phyloP scores from a whole-genome alignment of 2,113 vertebrate species.

The Microtus oregoni region DNA sequence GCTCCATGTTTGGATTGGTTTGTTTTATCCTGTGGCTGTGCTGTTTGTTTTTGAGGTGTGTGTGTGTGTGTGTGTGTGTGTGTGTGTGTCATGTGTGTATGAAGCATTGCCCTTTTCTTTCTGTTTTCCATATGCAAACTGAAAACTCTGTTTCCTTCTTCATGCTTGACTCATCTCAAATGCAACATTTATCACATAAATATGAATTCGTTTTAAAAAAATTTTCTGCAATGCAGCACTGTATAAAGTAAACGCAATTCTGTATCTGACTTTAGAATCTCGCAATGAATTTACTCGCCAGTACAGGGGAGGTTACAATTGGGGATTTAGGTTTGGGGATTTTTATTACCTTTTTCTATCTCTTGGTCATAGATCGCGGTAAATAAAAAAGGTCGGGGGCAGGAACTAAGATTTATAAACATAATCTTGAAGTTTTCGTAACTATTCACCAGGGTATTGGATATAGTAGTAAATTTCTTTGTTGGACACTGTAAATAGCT shows the following conservation, averaged over 20 bases:
- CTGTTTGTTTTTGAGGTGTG: constrained; percentile 48
- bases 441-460: constrained; percentile 57
- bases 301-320: constrained; percentile 50
- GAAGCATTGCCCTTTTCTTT: constrained; percentile 71
- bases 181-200: constrained; percentile 63
- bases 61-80: background rate
- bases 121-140: constrained; percentile 64
- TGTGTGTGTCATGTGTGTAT: background rate
- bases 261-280: constrained; percentile 55
- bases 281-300: constrained; percentile 72
- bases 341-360: constrained; percentile 65
- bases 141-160: constrained; percentile 61
- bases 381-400: constrained; percentile 7
- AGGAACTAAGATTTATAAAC: constrained; percentile 73
- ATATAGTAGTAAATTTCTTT: constrained; percentile 46
- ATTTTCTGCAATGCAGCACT: background rate
- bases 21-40: background rate
- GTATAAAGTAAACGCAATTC: constrained; percentile 3
- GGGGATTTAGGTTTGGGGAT: constrained; percentile 67
- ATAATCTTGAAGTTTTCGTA: constrained; percentile 67
- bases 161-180: constrained; percentile 80
- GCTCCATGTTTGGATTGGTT: constrained; percentile 82
- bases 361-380: constrained; percentile 8
- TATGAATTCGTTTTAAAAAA: constrained; percentile 52
- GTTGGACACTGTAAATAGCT: background rate